A percentile compares a stretch with the other conserved stretches of the same genome.
Conservation (phyloP, 2,888 invertebrate species). For the Pandemis cinnamomeana region DNA sequence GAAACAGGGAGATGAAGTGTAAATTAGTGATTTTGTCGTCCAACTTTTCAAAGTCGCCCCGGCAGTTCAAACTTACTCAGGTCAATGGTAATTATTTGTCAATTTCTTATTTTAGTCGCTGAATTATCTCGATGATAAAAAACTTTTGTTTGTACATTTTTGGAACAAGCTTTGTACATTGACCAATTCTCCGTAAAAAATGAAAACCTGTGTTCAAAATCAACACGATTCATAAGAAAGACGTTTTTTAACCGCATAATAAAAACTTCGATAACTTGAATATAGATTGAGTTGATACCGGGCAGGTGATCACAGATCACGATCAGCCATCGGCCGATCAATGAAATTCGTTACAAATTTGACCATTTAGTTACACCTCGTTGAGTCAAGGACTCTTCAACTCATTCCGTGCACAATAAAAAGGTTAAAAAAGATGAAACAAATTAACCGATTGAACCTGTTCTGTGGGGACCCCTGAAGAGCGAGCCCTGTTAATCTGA, state of each 20-base stretch:
- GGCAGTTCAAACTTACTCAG: too few species aligned
- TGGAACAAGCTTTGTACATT: neutral
- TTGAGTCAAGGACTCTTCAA: slow-evolving; percentile 81
- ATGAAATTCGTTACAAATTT: slow-evolving; percentile 78
- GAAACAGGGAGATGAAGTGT: too few species aligned
- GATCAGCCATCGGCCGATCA: slow-evolving; percentile 70
- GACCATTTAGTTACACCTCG: slow-evolving; percentile 83
- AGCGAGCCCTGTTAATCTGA: slow-evolving; percentile 77
- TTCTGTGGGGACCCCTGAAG: slow-evolving; percentile 80
- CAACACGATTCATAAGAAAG: slow-evolving; percentile 21
- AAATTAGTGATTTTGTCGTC: too few species aligned
- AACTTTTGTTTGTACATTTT: neutral
- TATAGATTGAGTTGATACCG: slow-evolving; percentile 71
- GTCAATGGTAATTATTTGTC: too few species aligned
- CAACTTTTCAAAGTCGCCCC: too few species aligned
- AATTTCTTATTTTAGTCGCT: too few species aligned
- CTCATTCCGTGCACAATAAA: slow-evolving; percentile 76
- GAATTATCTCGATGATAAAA: too few species aligned
- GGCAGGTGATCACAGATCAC: slow-evolving; percentile 78
- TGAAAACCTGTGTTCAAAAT: slow-evolving; percentile 10
- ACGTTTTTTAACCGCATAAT: slow-evolving; percentile 38
- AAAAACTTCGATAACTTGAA: slow-evolving; percentile 75
- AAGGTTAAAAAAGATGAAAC: slow-evolving; percentile 70
- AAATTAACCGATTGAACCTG: slow-evolving; percentile 82
- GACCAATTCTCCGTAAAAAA: neutral